Percentiles rank a stretch among this genome's conserved stretches.
Evolutionary conservation across 2,113 vertebrate species (phyloP).

Genomic region (Macaca fascicularis): T2T-MFA8v1.1 NC_088388.1:105980001-105980500

Average conservation of each 20-base stretch:
- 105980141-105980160: background rate
- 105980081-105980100: background rate
- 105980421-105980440: background rate
- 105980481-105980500: background rate
- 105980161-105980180: background rate
- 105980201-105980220: background rate
- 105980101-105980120: background rate
- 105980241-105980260: background rate
- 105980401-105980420: background rate
- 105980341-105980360: background rate
- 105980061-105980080: background rate
- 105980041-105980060: background rate
- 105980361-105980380: background rate
- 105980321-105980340: background rate
- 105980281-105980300: background rate
- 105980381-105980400: background rate
- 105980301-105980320: background rate
- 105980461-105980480: background rate
- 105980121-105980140: background rate
- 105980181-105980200: background rate
- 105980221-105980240: background rate
- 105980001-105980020: background rate
- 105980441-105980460: background rate
- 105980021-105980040: background rate
- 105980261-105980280: background rate